phyloP scores from a whole-genome alignment of 1,140 invertebrate genomes.

The Leptinotarsa undecemlineata region DNA sequence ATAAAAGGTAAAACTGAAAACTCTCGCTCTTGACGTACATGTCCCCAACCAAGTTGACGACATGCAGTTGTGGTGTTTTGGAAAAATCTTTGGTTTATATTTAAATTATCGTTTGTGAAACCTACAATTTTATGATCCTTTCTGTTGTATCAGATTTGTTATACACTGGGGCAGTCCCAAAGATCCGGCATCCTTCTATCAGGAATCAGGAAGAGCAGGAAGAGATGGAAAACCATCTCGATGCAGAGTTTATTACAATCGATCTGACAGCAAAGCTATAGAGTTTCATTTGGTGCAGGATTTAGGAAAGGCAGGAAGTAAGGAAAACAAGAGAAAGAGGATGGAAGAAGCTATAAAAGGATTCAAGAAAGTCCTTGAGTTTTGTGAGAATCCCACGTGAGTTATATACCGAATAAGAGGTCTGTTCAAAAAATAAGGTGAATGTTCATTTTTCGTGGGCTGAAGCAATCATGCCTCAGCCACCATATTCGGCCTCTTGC shows the following conservation, averaged over 20 bases:
- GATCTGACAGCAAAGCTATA: conserved; percentile 76
- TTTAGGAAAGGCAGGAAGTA: conserved; percentile 61
- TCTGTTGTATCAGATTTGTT: conserved; percentile 68
- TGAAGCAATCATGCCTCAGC: no score
- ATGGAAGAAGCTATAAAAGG: conserved; percentile 68
- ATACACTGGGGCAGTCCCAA: conserved; percentile 92
- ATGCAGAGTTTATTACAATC: conserved; percentile 92
- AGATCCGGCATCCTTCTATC: conserved; percentile 83
- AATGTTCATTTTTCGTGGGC: no score
- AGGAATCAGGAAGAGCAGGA: conserved; percentile 89
- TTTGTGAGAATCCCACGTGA: conserved; percentile 71
- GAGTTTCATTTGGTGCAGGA: conserved; percentile 78
- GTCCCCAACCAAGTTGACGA: not conserved
- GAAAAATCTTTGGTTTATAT: not conserved
- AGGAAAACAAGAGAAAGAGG: conserved; percentile 56
- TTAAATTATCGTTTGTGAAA: not conserved
- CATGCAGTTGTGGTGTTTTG: no score
- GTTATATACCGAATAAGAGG: conserved; percentile 21
- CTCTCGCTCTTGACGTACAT: not conserved
- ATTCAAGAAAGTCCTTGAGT: conserved; percentile 77
- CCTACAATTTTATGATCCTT: no score
- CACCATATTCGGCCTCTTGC: not conserved
- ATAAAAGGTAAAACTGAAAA: no score
- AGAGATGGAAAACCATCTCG: conserved; percentile 82
- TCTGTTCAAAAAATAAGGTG: not conserved